phyloP scores from a whole-genome alignment of 2,113 vertebrate species.

The Vicugna pacos region DNA sequence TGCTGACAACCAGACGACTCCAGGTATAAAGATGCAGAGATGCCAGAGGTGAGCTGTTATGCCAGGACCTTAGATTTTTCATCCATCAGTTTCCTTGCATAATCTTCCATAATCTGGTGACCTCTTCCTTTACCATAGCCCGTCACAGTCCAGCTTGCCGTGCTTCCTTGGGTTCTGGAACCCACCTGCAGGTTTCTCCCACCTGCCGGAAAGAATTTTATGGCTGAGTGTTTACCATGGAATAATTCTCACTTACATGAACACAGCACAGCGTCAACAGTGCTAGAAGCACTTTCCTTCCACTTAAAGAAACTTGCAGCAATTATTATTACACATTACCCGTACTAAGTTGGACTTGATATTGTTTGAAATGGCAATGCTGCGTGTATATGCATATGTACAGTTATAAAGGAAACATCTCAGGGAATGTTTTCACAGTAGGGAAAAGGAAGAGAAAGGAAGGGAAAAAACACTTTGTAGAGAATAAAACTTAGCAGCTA shows the following conservation, averaged over 20 bases:
- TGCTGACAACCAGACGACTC: neutral
- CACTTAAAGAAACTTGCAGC: neutral
- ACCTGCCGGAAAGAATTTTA: neutral
- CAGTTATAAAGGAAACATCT: neutral
- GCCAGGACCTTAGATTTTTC: neutral
- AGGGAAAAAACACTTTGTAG: neutral
- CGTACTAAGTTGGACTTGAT: neutral
- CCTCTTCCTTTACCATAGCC: neutral
- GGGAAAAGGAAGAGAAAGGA: conserved; percentile 7
- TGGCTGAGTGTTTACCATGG: conserved; percentile 30
- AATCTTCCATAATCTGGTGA: neutral
- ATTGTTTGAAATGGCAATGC: neutral
- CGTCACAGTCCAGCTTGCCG: neutral
- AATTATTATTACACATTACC: neutral
- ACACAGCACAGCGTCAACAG: neutral
- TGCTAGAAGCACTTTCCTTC: neutral
- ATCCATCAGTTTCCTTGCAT: neutral
- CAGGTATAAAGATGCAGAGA: neutral
- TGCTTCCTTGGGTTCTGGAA: neutral
- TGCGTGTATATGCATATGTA: neutral
- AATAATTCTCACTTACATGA: neutral
- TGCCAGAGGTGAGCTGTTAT: neutral
- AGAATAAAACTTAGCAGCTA: conserved; percentile 41
- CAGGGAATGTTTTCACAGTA: neutral
- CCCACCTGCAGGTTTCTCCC: neutral